Percentiles rank a stretch among this genome's conserved stretches.
Conservation (phyloP, 1,140 invertebrate species). For the Drosophila fuyamai region DNA sequence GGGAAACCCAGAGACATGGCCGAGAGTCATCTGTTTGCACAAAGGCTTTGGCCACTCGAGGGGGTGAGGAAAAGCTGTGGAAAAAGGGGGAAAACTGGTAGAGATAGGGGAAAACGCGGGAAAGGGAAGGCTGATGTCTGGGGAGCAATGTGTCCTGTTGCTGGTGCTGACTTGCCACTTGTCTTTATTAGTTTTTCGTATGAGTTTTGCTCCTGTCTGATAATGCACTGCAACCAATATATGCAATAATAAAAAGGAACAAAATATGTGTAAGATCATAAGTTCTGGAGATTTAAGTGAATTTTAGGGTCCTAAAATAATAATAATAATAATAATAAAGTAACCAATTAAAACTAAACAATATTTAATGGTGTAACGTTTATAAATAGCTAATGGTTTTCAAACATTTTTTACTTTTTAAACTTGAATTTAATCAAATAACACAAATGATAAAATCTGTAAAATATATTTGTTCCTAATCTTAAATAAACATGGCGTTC, state of each 20-base stretch:
- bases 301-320: no score
- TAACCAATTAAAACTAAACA: no score
- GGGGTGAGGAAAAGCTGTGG: background rate
- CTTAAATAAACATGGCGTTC: no score
- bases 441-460: no score
- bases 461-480: no score
- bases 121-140: constrained; percentile 2
- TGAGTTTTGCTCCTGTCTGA: constrained; percentile 44
- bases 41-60: constrained; percentile 54
- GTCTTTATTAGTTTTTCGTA: constrained; percentile 81
- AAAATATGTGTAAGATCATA: no score
- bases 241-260: background rate
- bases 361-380: no score
- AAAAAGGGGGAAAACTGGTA: constrained; percentile 1
- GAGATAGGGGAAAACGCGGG: background rate
- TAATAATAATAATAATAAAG: no score
- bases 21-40: constrained; percentile 71
- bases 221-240: constrained; percentile 1
- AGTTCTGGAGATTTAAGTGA: no score
- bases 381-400: no score
- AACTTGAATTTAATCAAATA: no score
- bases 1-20: constrained; percentile 16
- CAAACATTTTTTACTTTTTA: no score
- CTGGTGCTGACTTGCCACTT: constrained; percentile 75
- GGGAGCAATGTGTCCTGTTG: constrained; percentile 24